These are phyloP conservation scores for Oophaga sylvatica DNA, from an alignment of 2,797 vertebrate species.

Conservation along the genomic window DNA sequence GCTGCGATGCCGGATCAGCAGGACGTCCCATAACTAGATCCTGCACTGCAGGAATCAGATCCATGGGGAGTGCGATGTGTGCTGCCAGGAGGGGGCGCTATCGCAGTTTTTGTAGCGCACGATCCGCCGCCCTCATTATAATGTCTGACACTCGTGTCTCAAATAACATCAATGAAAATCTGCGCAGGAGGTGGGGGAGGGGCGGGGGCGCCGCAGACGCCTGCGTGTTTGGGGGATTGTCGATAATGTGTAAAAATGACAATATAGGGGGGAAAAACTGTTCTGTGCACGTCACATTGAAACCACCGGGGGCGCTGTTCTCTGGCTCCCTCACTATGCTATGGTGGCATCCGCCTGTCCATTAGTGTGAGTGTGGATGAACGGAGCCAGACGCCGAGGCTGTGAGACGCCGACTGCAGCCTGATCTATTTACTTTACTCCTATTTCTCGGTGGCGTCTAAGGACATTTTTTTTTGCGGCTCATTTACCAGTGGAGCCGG, in stretches of 20 bases:
- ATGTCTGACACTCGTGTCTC: not conserved
- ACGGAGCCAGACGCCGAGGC: not conserved
- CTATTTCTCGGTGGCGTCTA: not conserved
- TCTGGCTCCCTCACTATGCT: not conserved
- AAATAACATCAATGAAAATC: not conserved
- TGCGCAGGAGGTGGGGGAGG: not conserved
- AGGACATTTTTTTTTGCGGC: not conserved
- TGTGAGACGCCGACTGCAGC: not conserved
- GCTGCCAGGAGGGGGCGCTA: not conserved
- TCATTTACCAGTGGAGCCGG: not conserved
- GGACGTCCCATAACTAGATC: too few relatives aligned
- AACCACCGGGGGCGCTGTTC: not conserved
- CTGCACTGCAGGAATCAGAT: too few relatives aligned
- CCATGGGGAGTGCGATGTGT: too few relatives aligned
- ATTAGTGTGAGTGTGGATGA: not conserved
- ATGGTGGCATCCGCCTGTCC: not conserved
- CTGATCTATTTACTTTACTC: not conserved
- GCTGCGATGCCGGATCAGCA: not conserved
- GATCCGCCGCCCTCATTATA: too few relatives aligned
- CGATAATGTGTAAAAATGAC: not conserved
- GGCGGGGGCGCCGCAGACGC: not conserved
- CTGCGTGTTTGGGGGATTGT: not conserved
- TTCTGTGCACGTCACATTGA: not conserved
- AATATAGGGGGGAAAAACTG: not conserved
- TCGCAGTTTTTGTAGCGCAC: too few relatives aligned